A percentile compares a stretch with the other conserved stretches of the same genome.
Evolutionary conservation across 2,113 vertebrate genomes (phyloP).

Genomic region (Limnothrissa miodon): DNA sequence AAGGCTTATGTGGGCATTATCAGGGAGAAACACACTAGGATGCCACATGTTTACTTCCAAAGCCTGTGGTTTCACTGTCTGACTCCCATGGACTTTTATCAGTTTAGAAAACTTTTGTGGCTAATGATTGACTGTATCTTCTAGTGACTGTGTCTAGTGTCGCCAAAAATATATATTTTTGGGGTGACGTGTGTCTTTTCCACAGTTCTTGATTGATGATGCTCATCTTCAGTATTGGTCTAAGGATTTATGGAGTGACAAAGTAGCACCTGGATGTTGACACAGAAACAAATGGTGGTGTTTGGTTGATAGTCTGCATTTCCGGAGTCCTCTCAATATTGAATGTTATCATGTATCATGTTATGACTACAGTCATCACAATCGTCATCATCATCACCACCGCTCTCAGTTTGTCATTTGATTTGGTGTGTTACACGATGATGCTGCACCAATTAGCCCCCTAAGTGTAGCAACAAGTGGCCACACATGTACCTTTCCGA

Average conservation of each 20-base stretch:
- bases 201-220: background rate
- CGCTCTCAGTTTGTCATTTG: background rate
- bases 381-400: background rate
- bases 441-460: background rate
- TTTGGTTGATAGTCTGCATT: background rate
- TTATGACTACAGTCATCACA: background rate
- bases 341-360: background rate
- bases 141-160: background rate
- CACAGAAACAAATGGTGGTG: background rate
- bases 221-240: background rate
- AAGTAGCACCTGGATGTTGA: too few relatives aligned
- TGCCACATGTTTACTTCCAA: background rate
- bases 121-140: background rate
- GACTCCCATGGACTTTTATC: background rate
- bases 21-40: background rate
- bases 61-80: background rate
- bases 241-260: background rate
- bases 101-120: background rate
- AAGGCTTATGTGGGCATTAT: background rate
- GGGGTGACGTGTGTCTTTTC: background rate
- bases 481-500: background rate
- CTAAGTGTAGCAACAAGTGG: background rate
- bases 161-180: background rate
- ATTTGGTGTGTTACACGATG: background rate
- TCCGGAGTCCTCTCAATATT: background rate